Base-by-base conservation (phyloP, 2,888 invertebrate genomes). In the Tiliacea aurago region DNA sequence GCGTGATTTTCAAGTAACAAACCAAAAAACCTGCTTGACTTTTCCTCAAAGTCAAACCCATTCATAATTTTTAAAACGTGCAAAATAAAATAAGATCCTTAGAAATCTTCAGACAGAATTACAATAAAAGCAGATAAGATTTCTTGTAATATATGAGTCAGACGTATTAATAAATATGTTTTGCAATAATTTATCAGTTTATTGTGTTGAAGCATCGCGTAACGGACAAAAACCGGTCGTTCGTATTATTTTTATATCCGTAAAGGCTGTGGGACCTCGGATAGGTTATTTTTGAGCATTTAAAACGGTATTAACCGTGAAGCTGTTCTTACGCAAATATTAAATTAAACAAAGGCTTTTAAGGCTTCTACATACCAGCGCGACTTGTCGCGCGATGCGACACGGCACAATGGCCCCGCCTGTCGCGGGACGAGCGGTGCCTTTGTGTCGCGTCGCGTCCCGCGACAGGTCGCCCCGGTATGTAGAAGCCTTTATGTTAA, bases 221-320 rank as follows among this genome's bases (percentile, higher is more conserved):
- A 71, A 76, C 72, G 33, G 33, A 73, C 43, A 61, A 81, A 70
- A 86, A 84, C 80, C 78, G 74, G 87, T 81, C 58, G 58, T 66
- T 62, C 45, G 78, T 79, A 65, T 73, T 78, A 55, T 69, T 85
- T 82, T 80, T 61, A 84, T 83, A 76, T 76, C 83, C 87, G 85
- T 87, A 84, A 87, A 89, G 86, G 78, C 74, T 78, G 71, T 85
- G 86, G 6, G 75, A 85, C 55, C 33, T 67, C 10, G 11, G 28
- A 71, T 63, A 76, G n/a, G 62, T 69, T 49, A 77, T 15, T 62
- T 76, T 53, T 64, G 28, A 71, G 11, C 33, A 61, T 58, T 70
- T 49, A 64, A 23, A 69, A 63, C 73, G 23, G 61, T 63, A 49
- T 62, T 64, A 55, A 65, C 59, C 65, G 66, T 69, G 77, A 81